phyloP scores from a whole-genome alignment of 2,888 invertebrate species.

The Hedya salicella region DNA sequence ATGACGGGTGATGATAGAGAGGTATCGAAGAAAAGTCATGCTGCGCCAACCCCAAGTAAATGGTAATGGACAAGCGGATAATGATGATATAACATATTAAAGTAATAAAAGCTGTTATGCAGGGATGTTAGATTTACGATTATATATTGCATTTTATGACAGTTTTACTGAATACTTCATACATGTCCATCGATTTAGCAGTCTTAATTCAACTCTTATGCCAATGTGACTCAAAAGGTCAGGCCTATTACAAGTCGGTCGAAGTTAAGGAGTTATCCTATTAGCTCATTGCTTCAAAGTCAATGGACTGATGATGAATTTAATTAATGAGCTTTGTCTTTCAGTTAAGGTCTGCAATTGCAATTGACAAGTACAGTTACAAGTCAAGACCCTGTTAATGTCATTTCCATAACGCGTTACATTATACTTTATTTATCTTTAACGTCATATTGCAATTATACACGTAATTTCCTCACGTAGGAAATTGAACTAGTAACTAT shows the following conservation, averaged over 20 bases:
- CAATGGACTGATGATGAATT: constrained; percentile 2
- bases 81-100: too few species aligned
- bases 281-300: constrained; percentile 11
- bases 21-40: too few species aligned
- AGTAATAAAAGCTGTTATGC: too few species aligned
- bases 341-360: constrained; percentile 5
- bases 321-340: constrained; percentile 14
- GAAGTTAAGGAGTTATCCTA: constrained; percentile 16
- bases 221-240: constrained; percentile 15
- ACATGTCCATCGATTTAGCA: neutral
- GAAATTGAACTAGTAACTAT: neutral
- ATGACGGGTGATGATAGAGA: too few species aligned
- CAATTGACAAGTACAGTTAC: neutral
- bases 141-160: neutral
- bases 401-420: neutral
- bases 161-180: neutral
- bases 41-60: too few species aligned
- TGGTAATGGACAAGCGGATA: too few species aligned
- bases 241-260: constrained; percentile 25
- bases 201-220: neutral
- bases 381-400: neutral
- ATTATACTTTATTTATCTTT: neutral
- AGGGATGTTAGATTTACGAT: too few species aligned
- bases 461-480: neutral
- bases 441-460: neutral